phyloP scores from a whole-genome alignment of 2,888 invertebrate species.

The Cotesia congregata region DNA sequence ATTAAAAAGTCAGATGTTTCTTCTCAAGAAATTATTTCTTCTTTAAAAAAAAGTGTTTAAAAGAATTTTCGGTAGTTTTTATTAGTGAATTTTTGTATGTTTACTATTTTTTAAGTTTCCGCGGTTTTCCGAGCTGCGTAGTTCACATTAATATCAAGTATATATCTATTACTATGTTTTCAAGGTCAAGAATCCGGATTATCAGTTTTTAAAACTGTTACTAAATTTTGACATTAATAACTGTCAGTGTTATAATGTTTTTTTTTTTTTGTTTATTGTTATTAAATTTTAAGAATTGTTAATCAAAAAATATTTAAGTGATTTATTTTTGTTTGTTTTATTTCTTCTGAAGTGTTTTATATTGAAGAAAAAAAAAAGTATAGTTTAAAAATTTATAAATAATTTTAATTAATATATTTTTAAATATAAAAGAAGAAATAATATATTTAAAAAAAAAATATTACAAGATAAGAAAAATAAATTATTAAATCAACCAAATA shows the following conservation, averaged over 20 bases:
- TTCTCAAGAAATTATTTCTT: too few relatives aligned
- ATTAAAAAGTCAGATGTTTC: too few relatives aligned
- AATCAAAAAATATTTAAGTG: too few relatives aligned
- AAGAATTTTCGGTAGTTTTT: not conserved
- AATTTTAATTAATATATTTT: too few relatives aligned
- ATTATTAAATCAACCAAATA: too few relatives aligned
- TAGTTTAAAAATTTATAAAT: too few relatives aligned
- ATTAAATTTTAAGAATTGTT: not conserved
- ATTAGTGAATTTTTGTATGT: not conserved
- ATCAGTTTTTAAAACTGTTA: conserved; percentile 1
- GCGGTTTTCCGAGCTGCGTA: conserved; percentile 39
- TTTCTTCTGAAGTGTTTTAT: too few relatives aligned
- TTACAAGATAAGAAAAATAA: too few relatives aligned
- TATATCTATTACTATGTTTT: conserved; percentile 48
- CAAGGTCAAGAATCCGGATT: conserved; percentile 48
- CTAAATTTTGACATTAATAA: not conserved
- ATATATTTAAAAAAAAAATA: too few relatives aligned
- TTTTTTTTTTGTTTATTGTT: not conserved
- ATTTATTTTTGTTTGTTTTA: too few relatives aligned
- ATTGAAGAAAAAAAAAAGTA: too few relatives aligned
- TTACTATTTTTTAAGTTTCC: conserved; percentile 4
- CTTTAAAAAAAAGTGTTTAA: not conserved
- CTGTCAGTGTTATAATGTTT: not conserved
- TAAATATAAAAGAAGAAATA: too few relatives aligned
- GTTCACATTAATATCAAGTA: conserved; percentile 11